Conservation (phyloP, 2,797 vertebrate species). For the Sarcophilus harrisii region DNA sequence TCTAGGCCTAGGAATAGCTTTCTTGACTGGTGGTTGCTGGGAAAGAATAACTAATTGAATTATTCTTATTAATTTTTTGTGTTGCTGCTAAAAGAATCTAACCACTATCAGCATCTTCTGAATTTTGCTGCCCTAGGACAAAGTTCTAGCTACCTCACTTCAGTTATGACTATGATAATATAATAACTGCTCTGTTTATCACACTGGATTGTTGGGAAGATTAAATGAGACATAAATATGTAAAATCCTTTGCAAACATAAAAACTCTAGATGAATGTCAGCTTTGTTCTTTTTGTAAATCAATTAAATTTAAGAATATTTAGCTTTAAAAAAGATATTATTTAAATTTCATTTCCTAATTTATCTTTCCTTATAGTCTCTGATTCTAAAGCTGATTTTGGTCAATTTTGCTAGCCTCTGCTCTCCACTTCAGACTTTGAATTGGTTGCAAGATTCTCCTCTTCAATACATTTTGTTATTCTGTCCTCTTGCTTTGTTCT, state of each 20-base stretch:
- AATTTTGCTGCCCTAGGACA: not conserved
- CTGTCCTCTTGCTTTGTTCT: not conserved
- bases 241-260: not conserved
- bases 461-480: not conserved
- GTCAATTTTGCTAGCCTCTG: not conserved
- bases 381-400: not conserved
- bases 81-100: not conserved
- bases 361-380: not conserved
- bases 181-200: not conserved
- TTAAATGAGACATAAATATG: not conserved
- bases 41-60: not conserved
- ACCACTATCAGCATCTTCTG: not conserved
- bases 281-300: not conserved
- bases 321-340: no score
- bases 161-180: not conserved
- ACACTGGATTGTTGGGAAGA: not conserved
- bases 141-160: not conserved
- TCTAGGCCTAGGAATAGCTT: not conserved
- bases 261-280: not conserved
- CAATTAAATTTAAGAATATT: no score
- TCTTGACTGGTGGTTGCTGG: not conserved
- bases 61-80: not conserved
- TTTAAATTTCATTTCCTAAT: not conserved
- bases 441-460: not conserved
- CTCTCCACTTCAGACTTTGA: not conserved